Evolutionary conservation across 2,888 invertebrate genomes (phyloP), one percentile per base, ranked within the genome.

Genomic region (Ormyrus rosae): DNA sequence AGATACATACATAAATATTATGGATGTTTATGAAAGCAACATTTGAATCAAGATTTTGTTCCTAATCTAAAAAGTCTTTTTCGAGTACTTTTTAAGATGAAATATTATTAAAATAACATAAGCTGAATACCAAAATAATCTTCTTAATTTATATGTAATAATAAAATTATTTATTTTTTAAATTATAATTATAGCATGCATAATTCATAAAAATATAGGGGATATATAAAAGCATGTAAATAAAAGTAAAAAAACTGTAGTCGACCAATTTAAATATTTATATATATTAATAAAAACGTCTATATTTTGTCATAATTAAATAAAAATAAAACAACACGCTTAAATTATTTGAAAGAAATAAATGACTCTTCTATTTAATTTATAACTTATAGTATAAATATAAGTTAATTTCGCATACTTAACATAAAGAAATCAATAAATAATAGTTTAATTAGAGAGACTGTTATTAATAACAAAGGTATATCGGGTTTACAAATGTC

Each of bases 391-490:
- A 56, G 13, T 11, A 56, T 56, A 6, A 63, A 63, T 63, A 63
- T 13, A 34, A 19, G 13, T 13, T 60, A 60, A 34, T 60, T 60
- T 64, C 60, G 7, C 63, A 10, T 48, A 67, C 51, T 53, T 11
- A 56, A 46, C n/a, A 13, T 4, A 67, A 67, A 60, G 4, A 69
- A 64, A 69, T 5, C 45, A 77, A 13, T 58, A 65, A 72, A 80
- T 58, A 55, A 71, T 19, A 13, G 11, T 80, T 73, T 63, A 56
- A 69, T 77, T 81, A 60, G 58, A 77, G 56, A 69, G 34, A 72
- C 9, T 75, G 7, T 80, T 71, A 68, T 78, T 63, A 71, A 81
- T 74, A 81, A 81, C 78, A 81, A 78, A 81, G 55, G 67, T 64
- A 64, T 34, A 34, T 77, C 70, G 46, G 69, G 73, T 70, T 80